Evolutionary conservation across 2,888 invertebrate species (phyloP), one percentile per base, ranked within the genome.

Genomic region (Chalcis sispes): DNA sequence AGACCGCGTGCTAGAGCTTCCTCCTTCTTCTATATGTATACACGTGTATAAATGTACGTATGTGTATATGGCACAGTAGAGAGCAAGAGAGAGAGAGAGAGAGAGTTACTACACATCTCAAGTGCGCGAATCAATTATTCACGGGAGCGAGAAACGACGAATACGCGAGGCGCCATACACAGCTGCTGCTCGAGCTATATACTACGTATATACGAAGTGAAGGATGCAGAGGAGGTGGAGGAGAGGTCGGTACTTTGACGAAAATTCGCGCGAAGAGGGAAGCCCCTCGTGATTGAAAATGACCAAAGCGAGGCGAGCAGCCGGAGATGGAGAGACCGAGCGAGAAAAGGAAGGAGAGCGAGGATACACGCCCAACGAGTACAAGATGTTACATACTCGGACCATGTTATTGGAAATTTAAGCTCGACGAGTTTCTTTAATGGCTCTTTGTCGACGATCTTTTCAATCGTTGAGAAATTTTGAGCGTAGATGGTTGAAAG

Each of bases 1-100:
- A 83, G 81, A 82, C 82, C 81, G 73, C 79, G 73, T 70, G 78
- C 27, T 20, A n/a, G n/a, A n/a, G n/a, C n/a, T 36, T 4, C 18
- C 66, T 15, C 25, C 23, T 42, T 18, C 85, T 82, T 77, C 74
- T 79, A 73, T 4, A 3, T 77, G 25, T 59, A 71, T 72, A 69
- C 42, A 42, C 59, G 46, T 59, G 56, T 18, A 46, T 29, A 32
- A n/a, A 27, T n/a, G 72, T 76, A 72, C 69, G 72, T 46, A 65
- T 18, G 46, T 64, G 50, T 27, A 52, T 72, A 46, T 52, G 32
- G 56, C 36, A 10, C 4, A 36, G 36, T 7, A 10, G 36, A 36
- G 36, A 36, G 36, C 36, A 36, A 36, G 36, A 36, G 36, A 4
- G 36, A 36, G 46, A 10, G 46, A 46, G 15, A 46, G 25, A 13